Evolutionary conservation across 2,113 vertebrate species (phyloP).

Genomic region (Tenrec ecaudatus): DNA sequence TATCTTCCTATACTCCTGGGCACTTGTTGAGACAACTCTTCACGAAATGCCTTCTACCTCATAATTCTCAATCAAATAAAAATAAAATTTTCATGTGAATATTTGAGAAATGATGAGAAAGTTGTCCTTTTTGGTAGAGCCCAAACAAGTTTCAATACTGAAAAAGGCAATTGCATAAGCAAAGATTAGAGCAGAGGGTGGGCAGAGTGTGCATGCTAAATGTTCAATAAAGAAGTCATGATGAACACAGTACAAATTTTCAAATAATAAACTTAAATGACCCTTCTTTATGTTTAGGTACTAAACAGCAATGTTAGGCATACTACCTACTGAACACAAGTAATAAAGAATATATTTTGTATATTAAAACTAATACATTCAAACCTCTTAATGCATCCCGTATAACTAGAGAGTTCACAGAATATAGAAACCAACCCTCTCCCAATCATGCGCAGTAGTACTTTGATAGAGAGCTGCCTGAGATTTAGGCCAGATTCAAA

Average conservation of each 20-base stretch:
- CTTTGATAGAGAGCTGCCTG: too few species aligned
- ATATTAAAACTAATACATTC: not conserved
- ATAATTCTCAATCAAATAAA: not conserved
- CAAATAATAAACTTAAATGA: not conserved
- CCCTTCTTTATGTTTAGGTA: slow-evolving; percentile 17
- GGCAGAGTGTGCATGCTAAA: not conserved
- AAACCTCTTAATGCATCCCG: not conserved
- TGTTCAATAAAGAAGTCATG: not conserved
- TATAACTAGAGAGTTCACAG: not conserved
- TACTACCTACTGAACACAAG: not conserved
- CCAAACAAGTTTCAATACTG: slow-evolving; percentile 18
- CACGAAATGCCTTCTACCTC: not conserved
- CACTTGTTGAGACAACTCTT: slow-evolving; percentile 31
- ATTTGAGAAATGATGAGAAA: not conserved
- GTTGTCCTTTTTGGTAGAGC: not conserved
- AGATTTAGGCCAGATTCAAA: too few species aligned
- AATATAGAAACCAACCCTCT: not conserved
- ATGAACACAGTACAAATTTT: not conserved
- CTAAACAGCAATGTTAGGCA: not conserved
- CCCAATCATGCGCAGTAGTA: not conserved
- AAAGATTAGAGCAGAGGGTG: not conserved
- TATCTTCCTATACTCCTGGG: not conserved
- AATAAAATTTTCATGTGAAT: not conserved
- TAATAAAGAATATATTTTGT: not conserved
- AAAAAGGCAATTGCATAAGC: not conserved